A percentile compares a stretch with the other conserved stretches of the same genome.
These are phyloP conservation scores for Dusona sp. DNA, from an alignment of 2,888 invertebrate genomes.

Conservation along the genomic window DNA sequence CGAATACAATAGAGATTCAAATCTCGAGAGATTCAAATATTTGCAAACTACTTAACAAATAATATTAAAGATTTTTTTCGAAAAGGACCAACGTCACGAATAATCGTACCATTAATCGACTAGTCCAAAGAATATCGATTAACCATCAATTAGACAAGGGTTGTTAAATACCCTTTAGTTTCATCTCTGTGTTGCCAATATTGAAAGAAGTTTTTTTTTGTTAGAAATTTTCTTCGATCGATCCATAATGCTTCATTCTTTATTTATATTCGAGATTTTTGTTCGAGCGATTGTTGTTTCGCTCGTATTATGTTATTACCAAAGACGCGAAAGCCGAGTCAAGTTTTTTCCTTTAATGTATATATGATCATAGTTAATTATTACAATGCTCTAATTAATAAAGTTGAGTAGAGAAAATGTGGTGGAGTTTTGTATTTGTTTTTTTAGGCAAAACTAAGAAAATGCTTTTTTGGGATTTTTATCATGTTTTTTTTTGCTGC, in stretches of 20 bases:
- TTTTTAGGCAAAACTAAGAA: background rate
- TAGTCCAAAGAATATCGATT: conserved; percentile 14
- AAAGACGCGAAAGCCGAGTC: conserved; percentile 34
- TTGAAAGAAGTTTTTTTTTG: background rate
- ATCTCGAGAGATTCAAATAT: background rate
- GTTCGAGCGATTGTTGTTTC: conserved; percentile 28
- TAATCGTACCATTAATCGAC: conserved; percentile 4
- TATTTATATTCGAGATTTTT: background rate
- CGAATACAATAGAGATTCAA: too few relatives aligned
- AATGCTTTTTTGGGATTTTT: background rate
- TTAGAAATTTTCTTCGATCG: background rate
- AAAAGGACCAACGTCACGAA: conserved; percentile 1
- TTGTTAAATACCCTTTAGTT: background rate
- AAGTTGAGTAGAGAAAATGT: background rate
- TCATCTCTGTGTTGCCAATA: background rate
- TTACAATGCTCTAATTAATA: background rate
- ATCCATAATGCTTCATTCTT: background rate
- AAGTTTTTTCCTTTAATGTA: background rate
- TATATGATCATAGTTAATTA: background rate
- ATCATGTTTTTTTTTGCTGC: background rate
- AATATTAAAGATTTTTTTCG: background rate
- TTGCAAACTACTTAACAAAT: background rate
- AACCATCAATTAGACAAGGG: background rate
- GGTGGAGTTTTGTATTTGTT: background rate
- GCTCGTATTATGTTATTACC: conserved; percentile 28